Percentiles rank a stretch among this genome's conserved stretches.
These are phyloP conservation scores for Euzophera pinguis DNA, from an alignment of 2,888 invertebrate species.

Conservation along the genomic window DNA sequence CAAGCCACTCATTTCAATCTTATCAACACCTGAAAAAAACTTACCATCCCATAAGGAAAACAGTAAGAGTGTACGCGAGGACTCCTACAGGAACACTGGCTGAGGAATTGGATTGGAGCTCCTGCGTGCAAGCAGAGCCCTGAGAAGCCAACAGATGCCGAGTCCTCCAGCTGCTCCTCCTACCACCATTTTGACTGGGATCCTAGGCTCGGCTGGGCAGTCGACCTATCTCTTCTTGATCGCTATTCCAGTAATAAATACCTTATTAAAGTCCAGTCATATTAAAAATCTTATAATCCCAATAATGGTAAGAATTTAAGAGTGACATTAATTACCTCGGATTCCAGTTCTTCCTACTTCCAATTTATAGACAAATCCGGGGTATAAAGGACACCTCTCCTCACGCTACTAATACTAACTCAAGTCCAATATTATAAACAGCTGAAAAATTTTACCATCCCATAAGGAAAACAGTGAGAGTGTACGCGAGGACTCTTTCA, in stretches of 20 bases:
- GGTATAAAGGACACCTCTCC: no score
- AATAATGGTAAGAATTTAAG: no score
- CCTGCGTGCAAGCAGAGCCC: constrained; percentile 82
- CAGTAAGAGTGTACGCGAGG: constrained; percentile 83
- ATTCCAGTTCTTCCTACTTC: no score
- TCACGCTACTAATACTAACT: no score
- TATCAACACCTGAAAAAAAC: constrained; percentile 17
- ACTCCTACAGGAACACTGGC: constrained; percentile 77
- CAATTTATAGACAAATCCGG: no score
- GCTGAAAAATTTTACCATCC: constrained; percentile 75
- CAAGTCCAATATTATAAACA: no score
- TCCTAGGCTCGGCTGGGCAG: constrained; percentile 87
- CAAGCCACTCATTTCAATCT: no score
- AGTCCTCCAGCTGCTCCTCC: constrained; percentile 87
- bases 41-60: constrained; percentile 85
- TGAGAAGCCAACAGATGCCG: constrained; percentile 84
- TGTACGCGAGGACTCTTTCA: constrained; percentile 82
- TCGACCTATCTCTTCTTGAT: no score
- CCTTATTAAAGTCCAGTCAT: no score
- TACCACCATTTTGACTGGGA: constrained; percentile 91
- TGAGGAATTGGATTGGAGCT: constrained; percentile 78
- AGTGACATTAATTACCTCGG: no score
- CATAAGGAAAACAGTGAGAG: constrained; percentile 84
- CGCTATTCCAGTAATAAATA: no score
- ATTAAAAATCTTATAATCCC: no score